A percentile compares a stretch with the other conserved stretches of the same genome.
These are phyloP conservation scores for Empidonax traillii DNA, from an alignment of 2,113 vertebrate genomes.

Conservation along the genomic window DNA sequence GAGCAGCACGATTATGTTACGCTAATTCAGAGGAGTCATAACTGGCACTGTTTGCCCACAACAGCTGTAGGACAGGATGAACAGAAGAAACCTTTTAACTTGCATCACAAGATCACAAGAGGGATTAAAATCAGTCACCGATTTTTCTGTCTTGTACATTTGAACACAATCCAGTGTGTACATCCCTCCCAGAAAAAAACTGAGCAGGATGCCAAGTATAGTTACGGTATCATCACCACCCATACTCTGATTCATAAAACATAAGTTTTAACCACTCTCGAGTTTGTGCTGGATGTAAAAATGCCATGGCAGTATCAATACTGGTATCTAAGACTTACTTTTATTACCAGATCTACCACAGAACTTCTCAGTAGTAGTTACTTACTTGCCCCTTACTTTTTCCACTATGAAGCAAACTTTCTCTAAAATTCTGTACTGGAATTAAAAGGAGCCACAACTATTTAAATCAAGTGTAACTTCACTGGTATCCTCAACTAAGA, in stretches of 20 bases:
- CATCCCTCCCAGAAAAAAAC: neutral
- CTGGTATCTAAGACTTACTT: neutral
- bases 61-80: neutral
- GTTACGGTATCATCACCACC: neutral
- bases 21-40: neutral
- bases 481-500: neutral
- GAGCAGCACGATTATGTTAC: neutral
- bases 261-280: neutral
- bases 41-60: neutral
- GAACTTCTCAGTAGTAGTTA: neutral
- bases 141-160: neutral
- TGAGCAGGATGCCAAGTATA: neutral
- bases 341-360: neutral
- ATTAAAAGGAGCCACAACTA: neutral
- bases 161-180: neutral
- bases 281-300: neutral
- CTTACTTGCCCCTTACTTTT: neutral
- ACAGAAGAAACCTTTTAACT: neutral
- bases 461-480: neutral
- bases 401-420: neutral
- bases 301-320: accelerated
- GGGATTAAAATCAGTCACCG: neutral
- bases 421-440: neutral
- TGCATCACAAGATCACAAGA: neutral
- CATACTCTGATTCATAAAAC: neutral